Base-by-base conservation (phyloP, 1,140 invertebrate genomes). In the Solen grandis region DNA sequence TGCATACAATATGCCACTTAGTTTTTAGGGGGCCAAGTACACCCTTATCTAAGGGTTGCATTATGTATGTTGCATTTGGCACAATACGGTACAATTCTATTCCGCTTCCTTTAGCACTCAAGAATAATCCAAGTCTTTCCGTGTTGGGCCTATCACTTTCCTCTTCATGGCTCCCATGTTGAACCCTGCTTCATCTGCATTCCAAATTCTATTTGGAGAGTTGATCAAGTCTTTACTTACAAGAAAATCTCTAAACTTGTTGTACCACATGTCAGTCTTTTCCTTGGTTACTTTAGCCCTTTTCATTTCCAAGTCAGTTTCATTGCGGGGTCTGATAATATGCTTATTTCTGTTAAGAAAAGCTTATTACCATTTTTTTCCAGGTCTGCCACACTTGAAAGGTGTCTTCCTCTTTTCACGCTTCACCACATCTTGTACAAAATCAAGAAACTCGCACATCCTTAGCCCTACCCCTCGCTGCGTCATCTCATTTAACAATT, bases 171-270 rank as follows among this genome's bases (percentile, higher is more conserved):
- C 19, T 55, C 79, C 78, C 65, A 81, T 74, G 33, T 22, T 68
- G 36, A 84, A 84, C 1, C 83, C 79, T 4, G 74, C 74, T 38
- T 84, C 83, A 77, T 84, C 79, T 3, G 74, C 79, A 69, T 84
- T 84, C 65, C 57, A 84, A 25, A 84, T 84, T 19, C 74, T 46
- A 19, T 1, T 19, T 22, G 73, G 83, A 38, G 66, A 69, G n/a
- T 81, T 38, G 5, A 78, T 8, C 29, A 84, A 29, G 36, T 68
- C 38, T 29, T 73, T 66, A 0, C 13, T 19, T 0, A 60, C 1
- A 0, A 84, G 13, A 52, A 78, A 82, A n/a, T 81, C 33, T 57
- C 75, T 77, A 46, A 65, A 68, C 3, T 41, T 27, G n/a, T 19
- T 29, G 19, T 63, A 63, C 73, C 73, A 75, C 33, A 60, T 46